phyloP scores from a whole-genome alignment of 1,140 invertebrate species.

The Araneus ventricosus region DNA sequence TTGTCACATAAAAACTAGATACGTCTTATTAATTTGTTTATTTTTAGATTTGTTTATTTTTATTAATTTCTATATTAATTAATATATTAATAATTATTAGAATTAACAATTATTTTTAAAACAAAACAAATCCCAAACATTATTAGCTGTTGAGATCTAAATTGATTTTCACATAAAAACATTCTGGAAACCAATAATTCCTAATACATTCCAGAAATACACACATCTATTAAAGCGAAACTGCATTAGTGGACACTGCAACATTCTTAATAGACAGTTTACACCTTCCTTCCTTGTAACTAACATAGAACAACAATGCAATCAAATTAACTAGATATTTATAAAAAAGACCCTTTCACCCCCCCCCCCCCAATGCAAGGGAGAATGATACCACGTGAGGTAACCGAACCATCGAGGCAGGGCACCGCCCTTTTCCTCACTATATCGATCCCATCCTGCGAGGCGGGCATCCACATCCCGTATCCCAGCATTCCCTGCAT shows the following conservation, averaged over 20 bases:
- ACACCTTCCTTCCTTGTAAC: not conserved
- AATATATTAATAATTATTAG: too few relatives aligned
- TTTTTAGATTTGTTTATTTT: too few relatives aligned
- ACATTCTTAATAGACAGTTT: not conserved
- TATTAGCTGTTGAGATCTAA: too few relatives aligned
- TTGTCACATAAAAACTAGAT: too few relatives aligned
- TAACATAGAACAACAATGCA: not conserved
- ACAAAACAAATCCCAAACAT: too few relatives aligned
- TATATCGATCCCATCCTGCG: not conserved
- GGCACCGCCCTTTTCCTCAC: slow-evolving; percentile 17
- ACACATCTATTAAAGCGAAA: too few relatives aligned
- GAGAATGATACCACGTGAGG: slow-evolving; percentile 1
- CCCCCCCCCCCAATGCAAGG: not conserved
- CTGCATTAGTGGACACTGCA: not conserved
- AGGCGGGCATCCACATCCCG: not conserved
- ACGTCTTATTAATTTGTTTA: too few relatives aligned
- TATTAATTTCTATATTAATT: too few relatives aligned
- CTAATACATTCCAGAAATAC: too few relatives aligned
- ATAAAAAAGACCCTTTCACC: not conserved
- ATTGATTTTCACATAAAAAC: too few relatives aligned
- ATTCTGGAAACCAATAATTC: too few relatives aligned
- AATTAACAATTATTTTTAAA: too few relatives aligned
- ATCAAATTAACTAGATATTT: not conserved
- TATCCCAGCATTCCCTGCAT: slow-evolving; percentile 65
- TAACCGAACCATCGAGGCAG: not conserved